These are phyloP conservation scores for Lacanobia wlatinum DNA, from an alignment of 2,888 invertebrate genomes.

Conservation along the genomic window DNA sequence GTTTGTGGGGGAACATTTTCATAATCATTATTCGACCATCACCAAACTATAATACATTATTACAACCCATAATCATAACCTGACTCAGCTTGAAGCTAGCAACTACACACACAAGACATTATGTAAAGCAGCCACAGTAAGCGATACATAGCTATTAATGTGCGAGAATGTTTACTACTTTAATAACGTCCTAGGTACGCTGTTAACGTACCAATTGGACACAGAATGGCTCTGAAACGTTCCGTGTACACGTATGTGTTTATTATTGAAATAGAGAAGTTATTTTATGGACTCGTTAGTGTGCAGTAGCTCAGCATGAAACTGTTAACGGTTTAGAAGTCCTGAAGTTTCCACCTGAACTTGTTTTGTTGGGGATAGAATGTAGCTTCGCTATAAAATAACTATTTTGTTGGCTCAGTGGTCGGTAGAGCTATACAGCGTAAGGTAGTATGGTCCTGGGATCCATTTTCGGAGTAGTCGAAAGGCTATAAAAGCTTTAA, in stretches of 20 bases:
- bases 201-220: constrained; percentile 30
- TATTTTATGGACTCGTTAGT: constrained; percentile 30
- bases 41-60: background rate
- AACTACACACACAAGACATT: background rate
- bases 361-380: background rate
- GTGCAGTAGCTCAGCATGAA: constrained; percentile 1
- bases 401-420: too few species aligned
- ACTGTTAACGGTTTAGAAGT: background rate
- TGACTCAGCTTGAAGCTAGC: background rate
- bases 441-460: too few species aligned
- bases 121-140: constrained; percentile 2
- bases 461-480: too few species aligned
- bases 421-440: too few species aligned
- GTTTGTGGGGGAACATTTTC: background rate
- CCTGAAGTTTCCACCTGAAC: constrained; percentile 5
- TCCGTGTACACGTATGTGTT: constrained; percentile 18
- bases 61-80: background rate
- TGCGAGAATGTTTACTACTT: constrained; percentile 49
- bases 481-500: too few species aligned
- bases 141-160: constrained; percentile 24
- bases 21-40: background rate
- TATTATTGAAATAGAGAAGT: constrained; percentile 29
- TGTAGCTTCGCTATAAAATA: too few species aligned
- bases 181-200: constrained; percentile 35
- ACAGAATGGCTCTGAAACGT: constrained; percentile 29